A percentile compares a stretch with the other conserved stretches of the same genome.
These are phyloP conservation scores for Muscicapa comitata DNA, from an alignment of 2,797 vertebrate genomes.

Conservation along the genomic window DNA sequence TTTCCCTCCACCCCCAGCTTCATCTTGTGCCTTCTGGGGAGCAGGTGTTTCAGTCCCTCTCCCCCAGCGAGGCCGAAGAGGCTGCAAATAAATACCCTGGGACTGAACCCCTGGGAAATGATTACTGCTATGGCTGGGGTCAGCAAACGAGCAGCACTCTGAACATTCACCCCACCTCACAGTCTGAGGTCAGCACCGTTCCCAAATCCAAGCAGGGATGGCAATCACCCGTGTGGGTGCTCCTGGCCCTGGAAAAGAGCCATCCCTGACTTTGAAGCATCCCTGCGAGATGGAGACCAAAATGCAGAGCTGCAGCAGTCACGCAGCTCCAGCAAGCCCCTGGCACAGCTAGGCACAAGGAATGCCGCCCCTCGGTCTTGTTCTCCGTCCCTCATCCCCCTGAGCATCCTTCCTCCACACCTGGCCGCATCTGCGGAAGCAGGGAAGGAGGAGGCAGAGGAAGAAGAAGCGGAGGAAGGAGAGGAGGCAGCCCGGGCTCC, in stretches of 20 bases:
- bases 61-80: rapidly evolving
- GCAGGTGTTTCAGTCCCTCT: not conserved
- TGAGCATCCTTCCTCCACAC: not conserved
- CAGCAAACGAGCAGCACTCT: rapidly evolving
- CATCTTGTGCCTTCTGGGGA: not conserved
- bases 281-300: not conserved
- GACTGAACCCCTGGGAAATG: not conserved
- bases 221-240: rapidly evolving
- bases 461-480: not conserved
- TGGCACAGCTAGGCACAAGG: rapidly evolving
- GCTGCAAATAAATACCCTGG: not conserved
- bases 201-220: not conserved
- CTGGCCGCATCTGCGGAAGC: rapidly evolving
- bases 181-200: rapidly evolving
- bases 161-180: rapidly evolving
- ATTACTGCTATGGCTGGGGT: not conserved
- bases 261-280: rapidly evolving
- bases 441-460: not conserved
- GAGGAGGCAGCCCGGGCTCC: not conserved
- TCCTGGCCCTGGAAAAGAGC: not conserved
- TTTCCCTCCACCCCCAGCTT: rapidly evolving
- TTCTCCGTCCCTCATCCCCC: not conserved
- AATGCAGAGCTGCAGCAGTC: not conserved
- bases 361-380: rapidly evolving
- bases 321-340: not conserved